These are phyloP conservation scores for Drosophila asahinai DNA, from an alignment of 1,140 invertebrate species.

Conservation along the genomic window DNA sequence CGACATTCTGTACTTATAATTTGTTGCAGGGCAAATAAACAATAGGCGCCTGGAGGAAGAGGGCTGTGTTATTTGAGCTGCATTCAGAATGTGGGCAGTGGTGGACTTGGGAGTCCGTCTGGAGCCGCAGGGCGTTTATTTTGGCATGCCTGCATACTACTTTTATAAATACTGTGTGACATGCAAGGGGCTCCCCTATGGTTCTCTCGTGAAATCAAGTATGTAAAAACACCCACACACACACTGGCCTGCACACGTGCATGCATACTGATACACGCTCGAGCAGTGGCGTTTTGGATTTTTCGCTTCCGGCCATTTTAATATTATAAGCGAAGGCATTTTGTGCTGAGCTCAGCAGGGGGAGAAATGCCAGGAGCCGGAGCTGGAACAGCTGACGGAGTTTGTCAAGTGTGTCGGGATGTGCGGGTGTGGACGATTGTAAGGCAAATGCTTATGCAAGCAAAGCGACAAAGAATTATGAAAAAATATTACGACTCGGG, in stretches of 20 bases:
- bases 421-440: constrained; percentile 8
- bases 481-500: constrained; percentile 46
- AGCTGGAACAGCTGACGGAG: constrained; percentile 22
- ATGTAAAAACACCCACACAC: constrained; percentile 51
- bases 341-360: constrained; percentile 64
- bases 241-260: constrained; percentile 4
- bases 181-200: constrained; percentile 51
- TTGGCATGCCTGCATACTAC: constrained; percentile 62
- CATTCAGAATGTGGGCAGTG: constrained; percentile 8
- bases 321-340: constrained; percentile 80
- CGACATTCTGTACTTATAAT: constrained; percentile 75
- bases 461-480: constrained; percentile 66
- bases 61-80: constrained; percentile 30
- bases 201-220: constrained; percentile 58
- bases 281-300: constrained; percentile 77
- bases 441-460: constrained; percentile 67
- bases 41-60: constrained; percentile 33
- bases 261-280: constrained; percentile 37
- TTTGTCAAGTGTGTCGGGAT: constrained; percentile 6
- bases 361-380: constrained; percentile 18
- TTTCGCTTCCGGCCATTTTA: constrained; percentile 81
- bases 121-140: constrained; percentile 54
- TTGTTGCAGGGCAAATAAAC: constrained; percentile 74
- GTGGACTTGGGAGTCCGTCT: constrained; percentile 34
- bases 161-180: constrained; percentile 77